Evolutionary conservation across 2,113 vertebrate genomes (phyloP), one percentile per base, ranked within the genome.

Genomic region (Panurus biarmicus): DNA sequence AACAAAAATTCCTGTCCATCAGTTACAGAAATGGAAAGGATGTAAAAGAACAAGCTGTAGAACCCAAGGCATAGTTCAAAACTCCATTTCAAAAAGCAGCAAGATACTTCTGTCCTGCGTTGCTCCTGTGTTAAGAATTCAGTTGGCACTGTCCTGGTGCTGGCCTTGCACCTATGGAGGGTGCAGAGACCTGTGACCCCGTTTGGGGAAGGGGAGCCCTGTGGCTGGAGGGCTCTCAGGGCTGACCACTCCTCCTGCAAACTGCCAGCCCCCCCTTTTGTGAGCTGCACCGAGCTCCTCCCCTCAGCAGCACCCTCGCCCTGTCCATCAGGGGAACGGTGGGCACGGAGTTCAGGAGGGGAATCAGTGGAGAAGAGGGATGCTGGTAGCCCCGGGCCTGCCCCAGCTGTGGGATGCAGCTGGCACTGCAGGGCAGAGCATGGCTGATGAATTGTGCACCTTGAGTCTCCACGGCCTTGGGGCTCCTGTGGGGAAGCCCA

Each of bases 161-260:
- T 3, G 3, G 36, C 36, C 2, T 0, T 21, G 42, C 23, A 13
- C 4, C 7, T 5, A 0, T 10, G 4, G 45, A 45, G 23, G 5
- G 33, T 11, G 45, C 36, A 65, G 38, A 0, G 0, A 35, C 14
- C 10, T 0, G 1, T 45, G 62, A 47, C 9, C 57, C 10, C 0
- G 0, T 4, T 4, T 5, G 17, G 17, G 40, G 26, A 26, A 33
- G 11, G 24, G 36, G 31, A 82, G 22, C 44, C 89, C 74, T 2
- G 17, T 10, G 61, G 36, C 73, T 19, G 1, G 42, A 22, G 33
- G 16, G 38, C 45, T 77, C 44, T 9, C 47, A 10, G 51, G 66
- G 50, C 42, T 65, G 54, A 31, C 31, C 66, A 20, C 70, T 90
- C 50, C 61, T 81, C 42, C 84, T 24, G 13, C 50, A 53, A 47